phyloP scores from a whole-genome alignment of 2,888 invertebrate genomes.

The Meghimatium bilineatum region DNA sequence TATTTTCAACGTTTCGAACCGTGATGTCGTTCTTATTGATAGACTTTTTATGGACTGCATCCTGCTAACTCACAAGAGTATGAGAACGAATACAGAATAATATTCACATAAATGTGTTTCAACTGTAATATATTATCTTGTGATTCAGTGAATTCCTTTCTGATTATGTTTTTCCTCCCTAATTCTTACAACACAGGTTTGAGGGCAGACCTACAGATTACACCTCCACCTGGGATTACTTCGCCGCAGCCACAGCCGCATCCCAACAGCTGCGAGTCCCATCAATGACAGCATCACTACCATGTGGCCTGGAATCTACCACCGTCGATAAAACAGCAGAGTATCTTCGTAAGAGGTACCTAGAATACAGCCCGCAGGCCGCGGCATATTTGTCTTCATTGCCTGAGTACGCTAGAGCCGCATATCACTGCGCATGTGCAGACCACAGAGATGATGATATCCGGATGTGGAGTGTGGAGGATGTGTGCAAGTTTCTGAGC shows the following conservation, averaged over 20 bases:
- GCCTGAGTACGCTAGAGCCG: constrained; percentile 50
- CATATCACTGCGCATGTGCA: constrained; percentile 58
- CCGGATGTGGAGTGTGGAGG: constrained; percentile 61
- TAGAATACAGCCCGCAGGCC: constrained; percentile 40
- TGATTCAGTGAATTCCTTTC: neutral
- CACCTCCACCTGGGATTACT: constrained; percentile 41
- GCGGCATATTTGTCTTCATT: constrained; percentile 48
- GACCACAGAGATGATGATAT: constrained; percentile 58
- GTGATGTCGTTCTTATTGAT: too few species aligned
- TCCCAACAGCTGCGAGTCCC: constrained; percentile 36
- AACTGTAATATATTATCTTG: too few species aligned
- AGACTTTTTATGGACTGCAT: too few species aligned
- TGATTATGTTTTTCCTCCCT: neutral
- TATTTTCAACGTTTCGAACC: too few species aligned
- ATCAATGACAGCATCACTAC: constrained; percentile 29
- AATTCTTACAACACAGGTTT: constrained; percentile 12
- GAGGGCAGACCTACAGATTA: constrained; percentile 37
- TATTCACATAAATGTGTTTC: too few species aligned
- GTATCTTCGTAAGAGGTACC: constrained; percentile 45
- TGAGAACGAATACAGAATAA: too few species aligned
- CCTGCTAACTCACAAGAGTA: too few species aligned
- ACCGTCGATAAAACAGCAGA: constrained; percentile 50
- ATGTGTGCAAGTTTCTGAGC: constrained; percentile 60
- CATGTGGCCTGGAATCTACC: constrained; percentile 51
- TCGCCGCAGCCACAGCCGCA: constrained; percentile 19